Percentiles rank a stretch among this genome's conserved stretches.
These are phyloP conservation scores for Dromiciops gliroides DNA, from an alignment of 2,113 vertebrate genomes.

Conservation along the genomic window DNA sequence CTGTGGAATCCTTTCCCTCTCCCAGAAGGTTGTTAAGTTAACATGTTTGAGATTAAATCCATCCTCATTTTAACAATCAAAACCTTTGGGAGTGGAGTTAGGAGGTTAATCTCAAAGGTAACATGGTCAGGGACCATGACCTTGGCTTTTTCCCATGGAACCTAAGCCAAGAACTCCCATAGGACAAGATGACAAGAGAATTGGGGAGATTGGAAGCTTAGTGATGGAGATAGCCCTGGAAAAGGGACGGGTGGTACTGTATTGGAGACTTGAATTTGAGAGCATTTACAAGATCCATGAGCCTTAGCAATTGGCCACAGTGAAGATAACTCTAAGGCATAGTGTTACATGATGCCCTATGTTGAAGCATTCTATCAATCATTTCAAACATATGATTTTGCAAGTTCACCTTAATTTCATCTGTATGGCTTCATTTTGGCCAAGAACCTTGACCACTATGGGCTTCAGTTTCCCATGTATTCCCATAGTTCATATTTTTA, in stretches of 20 bases:
- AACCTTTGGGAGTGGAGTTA: background rate
- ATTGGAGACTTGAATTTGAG: background rate
- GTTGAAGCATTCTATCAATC: background rate
- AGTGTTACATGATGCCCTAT: background rate
- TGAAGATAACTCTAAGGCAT: background rate
- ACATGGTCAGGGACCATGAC: background rate
- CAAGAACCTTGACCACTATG: background rate
- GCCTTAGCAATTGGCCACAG: background rate
- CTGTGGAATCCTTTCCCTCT: background rate
- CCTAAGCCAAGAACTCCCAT: background rate
- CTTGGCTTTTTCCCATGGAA: background rate
- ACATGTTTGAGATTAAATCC: background rate
- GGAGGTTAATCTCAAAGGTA: slow-evolving; percentile 17
- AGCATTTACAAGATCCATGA: background rate
- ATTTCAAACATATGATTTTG: slow-evolving; percentile 15
- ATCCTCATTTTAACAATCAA: background rate
- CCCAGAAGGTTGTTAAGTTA: background rate
- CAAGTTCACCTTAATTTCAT: background rate
- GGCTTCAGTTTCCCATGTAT: background rate
- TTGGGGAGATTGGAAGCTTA: background rate
- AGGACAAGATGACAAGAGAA: background rate
- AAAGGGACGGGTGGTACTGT: background rate
- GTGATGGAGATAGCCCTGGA: background rate
- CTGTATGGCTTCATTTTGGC: background rate
- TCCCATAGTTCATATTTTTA: slow-evolving; percentile 10